Evolutionary conservation across 1,140 invertebrate species (phyloP).

Genomic region (Potamilus streckersoni): DNA sequence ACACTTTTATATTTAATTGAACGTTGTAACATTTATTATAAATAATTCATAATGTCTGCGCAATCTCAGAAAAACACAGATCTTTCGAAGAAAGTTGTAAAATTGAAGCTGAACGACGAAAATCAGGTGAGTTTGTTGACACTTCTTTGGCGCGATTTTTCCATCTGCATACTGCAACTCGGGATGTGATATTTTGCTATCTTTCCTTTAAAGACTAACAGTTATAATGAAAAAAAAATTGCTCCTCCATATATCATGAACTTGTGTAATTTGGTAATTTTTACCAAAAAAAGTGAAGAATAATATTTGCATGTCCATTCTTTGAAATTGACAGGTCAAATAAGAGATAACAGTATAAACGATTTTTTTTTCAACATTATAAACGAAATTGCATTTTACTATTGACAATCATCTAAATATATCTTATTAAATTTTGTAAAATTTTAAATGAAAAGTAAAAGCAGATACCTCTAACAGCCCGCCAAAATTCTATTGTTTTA

Average conservation of each 20-base stretch:
- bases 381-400: too few relatives aligned
- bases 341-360: too few relatives aligned
- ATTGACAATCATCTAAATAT: too few relatives aligned
- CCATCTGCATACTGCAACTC: too few relatives aligned
- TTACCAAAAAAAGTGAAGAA: not conserved
- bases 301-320: not conserved
- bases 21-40: conserved; percentile 2
- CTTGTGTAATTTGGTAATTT: not conserved
- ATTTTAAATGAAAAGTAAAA: too few relatives aligned
- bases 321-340: not conserved
- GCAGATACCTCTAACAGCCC: too few relatives aligned
- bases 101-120: conserved; percentile 51
- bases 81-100: conserved; percentile 33
- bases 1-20: not conserved
- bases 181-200: too few relatives aligned
- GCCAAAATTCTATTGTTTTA: not conserved
- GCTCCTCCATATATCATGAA: too few relatives aligned
- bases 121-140: conserved; percentile 48
- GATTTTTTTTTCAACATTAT: too few relatives aligned
- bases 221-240: too few relatives aligned
- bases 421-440: too few relatives aligned
- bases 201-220: too few relatives aligned
- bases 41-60: conserved; percentile 33
- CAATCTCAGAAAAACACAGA: conserved; percentile 43
- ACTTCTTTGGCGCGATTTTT: conserved; percentile 3